Conservation (phyloP, 2,888 invertebrate genomes). For the Hybos culiciformis region DNA sequence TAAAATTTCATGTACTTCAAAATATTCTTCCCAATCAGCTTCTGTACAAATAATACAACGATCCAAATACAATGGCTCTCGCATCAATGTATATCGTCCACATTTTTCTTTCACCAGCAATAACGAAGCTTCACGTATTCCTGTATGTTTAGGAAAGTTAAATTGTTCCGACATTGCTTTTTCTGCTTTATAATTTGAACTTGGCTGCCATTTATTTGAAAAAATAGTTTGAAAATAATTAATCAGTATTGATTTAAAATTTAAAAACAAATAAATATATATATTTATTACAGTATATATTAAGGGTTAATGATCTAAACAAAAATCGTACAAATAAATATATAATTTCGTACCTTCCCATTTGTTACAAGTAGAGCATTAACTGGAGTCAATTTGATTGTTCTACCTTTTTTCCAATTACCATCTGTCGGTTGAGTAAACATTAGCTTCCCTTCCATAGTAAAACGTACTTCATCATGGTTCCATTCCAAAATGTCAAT, state of each 20-base stretch:
- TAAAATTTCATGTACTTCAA: slow-evolving; percentile 86
- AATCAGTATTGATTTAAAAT: too few species aligned
- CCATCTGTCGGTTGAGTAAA: slow-evolving; percentile 84
- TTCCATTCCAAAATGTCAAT: slow-evolving; percentile 90
- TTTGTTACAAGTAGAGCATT: slow-evolving; percentile 83
- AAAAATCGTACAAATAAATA: slow-evolving; percentile 2
- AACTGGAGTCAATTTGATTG: slow-evolving; percentile 74
- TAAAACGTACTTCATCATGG: slow-evolving; percentile 82
- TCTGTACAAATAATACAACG: slow-evolving; percentile 80
- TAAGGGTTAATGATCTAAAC: too few species aligned
- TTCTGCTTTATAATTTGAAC: slow-evolving; percentile 51
- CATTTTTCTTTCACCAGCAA: slow-evolving; percentile 81
- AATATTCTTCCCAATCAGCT: slow-evolving; percentile 83
- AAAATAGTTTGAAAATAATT: too few species aligned
- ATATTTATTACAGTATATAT: too few species aligned
- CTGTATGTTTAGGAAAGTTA: slow-evolving; percentile 57
- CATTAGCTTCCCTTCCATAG: slow-evolving; percentile 75
- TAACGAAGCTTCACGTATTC: slow-evolving; percentile 75
- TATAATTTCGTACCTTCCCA: slow-evolving; percentile 74
- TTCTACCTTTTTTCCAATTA: slow-evolving; percentile 79
- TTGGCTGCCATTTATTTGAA: slow-evolving; percentile 53
- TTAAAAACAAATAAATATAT: too few species aligned
- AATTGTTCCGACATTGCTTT: slow-evolving; percentile 48
- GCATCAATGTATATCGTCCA: slow-evolving; percentile 68
- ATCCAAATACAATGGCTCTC: slow-evolving; percentile 84